phyloP scores from a whole-genome alignment of 2,888 invertebrate species.

The Polydrusus tereticollis region DNA sequence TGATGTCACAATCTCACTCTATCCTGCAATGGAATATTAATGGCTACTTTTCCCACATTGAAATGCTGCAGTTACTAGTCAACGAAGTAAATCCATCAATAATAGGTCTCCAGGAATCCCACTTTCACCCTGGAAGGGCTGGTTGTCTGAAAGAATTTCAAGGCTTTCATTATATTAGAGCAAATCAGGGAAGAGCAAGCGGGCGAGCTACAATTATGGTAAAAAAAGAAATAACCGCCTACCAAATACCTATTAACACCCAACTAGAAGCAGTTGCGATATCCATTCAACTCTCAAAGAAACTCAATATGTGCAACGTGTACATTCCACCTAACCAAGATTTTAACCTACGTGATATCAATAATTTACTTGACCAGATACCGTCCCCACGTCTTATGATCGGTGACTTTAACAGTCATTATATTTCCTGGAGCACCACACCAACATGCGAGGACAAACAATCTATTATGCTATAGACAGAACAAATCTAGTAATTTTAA shows the following conservation, averaged over 20 bases:
- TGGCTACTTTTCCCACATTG: neutral
- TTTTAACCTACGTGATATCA: neutral
- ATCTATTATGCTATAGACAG: neutral
- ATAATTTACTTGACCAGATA: neutral
- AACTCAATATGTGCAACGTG: neutral
- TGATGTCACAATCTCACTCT: neutral
- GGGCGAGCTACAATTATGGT: neutral
- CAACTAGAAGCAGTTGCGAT: neutral
- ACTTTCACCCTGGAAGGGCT: neutral
- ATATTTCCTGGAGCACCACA: neutral
- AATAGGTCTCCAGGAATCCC: neutral
- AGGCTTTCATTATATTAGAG: neutral
- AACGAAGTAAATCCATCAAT: neutral
- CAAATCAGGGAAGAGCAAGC: neutral
- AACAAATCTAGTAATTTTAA: neutral
- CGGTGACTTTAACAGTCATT: constrained; percentile 1
- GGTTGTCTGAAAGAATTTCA: neutral
- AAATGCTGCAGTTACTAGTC: neutral
- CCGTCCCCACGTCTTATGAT: neutral
- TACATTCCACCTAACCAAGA: neutral
- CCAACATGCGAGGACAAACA: neutral
- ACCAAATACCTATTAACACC: neutral
- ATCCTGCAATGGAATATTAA: constrained; percentile 1
- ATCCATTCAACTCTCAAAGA: neutral
- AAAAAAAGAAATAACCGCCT: neutral